Evolutionary conservation across 2,888 invertebrate genomes (phyloP), one percentile per base, ranked within the genome.

Genomic region (Heteropelma amictum): DNA sequence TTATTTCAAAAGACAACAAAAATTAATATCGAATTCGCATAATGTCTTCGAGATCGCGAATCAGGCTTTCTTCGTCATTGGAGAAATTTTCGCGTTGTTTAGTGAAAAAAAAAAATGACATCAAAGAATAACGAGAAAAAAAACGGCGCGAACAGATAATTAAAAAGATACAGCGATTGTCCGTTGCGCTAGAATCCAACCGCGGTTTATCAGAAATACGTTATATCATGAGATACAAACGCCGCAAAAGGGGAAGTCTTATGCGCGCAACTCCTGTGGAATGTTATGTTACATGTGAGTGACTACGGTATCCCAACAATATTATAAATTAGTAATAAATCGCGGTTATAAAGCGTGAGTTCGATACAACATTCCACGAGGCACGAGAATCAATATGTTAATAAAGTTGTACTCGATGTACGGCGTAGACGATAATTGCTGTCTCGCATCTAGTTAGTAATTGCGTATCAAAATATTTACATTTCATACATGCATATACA

Each of bases 291-390:
- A 64, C 63, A 51, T 68, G 67, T 53, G 71, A 64, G 60, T 45
- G 60, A 65, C 63, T 49, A 45, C 26, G 42, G 49, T 63, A 53
- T 42, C 38, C 45, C 56, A 63, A 67, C 63, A 68, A 76, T 76
- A 72, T 68, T 61, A 71, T 71, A 75, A 67, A 71, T 71, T 75
- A 67, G 63, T 75, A 75, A 67, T 68, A 63, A 73, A 61, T 73
- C 61, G 61, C 30, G 38, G 40, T 35, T 49, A 49, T 33, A 67
- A 53, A 42, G 42, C 47, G 63, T 63, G 38, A 40, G 53, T 69
- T 61, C 54, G 23, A 65, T 60, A 65, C 74, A 35, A 61, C 74
- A 75, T 75, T 75, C 74, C 74, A 47, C 54, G 33, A 49, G 40
- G 21, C 61, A 40, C 53, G 70, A 33, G 65, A 70, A 75, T 75